These are phyloP conservation scores for Herminia tarsipennalis DNA, from an alignment of 2,888 invertebrate species.

Conservation along the genomic window DNA sequence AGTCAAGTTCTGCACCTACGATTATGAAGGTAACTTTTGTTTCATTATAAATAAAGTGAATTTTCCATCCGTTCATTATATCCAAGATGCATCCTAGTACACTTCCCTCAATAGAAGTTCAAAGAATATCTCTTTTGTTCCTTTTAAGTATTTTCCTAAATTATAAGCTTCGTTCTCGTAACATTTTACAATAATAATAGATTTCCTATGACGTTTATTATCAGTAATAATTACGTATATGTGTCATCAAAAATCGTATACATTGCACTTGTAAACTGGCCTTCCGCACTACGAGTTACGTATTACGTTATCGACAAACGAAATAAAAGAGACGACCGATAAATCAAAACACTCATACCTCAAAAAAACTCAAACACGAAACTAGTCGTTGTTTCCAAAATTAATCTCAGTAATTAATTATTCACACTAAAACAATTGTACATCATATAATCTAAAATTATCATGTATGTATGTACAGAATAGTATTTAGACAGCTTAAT, in stretches of 20 bases:
- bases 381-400: conserved; percentile 72
- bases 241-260: conserved; percentile 85
- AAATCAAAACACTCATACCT: conserved; percentile 69
- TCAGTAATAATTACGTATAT: conserved; percentile 83
- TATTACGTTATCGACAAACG: conserved; percentile 65
- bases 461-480: conserved; percentile 81
- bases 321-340: conserved; percentile 38
- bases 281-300: conserved; percentile 70
- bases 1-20: conserved; percentile 62
- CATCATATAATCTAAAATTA: conserved; percentile 82
- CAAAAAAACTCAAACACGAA: conserved; percentile 59
- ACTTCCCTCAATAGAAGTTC: conserved; percentile 66
- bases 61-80: conserved; percentile 58
- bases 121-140: conserved; percentile 69
- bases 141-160: conserved; percentile 64
- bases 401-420: conserved; percentile 79
- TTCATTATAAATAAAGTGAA: conserved; percentile 70
- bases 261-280: conserved; percentile 86
- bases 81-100: conserved; percentile 60
- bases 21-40: conserved; percentile 80
- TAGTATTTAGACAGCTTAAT: conserved; percentile 81
- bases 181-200: conserved; percentile 79
- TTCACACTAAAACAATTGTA: conserved; percentile 86
- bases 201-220: conserved; percentile 80
- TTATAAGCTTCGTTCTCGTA: conserved; percentile 75